Evolutionary conservation across 1,140 invertebrate genomes (phyloP), one percentile per base, ranked within the genome.

Genomic region (Dysdera silvatica): DNA sequence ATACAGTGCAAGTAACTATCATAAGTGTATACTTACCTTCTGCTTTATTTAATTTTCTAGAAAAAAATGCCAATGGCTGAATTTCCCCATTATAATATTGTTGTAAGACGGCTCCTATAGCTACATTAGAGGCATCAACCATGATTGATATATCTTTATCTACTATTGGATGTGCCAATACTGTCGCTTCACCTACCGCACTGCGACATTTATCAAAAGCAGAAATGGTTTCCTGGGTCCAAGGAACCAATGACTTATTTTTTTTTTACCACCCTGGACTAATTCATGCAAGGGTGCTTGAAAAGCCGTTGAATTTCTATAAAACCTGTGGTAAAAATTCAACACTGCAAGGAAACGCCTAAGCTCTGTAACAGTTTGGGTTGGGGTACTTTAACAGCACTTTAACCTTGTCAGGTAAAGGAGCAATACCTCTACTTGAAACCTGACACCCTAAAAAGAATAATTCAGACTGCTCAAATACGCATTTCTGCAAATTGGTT

Each of bases 141-240:
- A 32, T 31, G 4, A 71, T 5, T 33, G 53, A 32, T 2, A 67
- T 14, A n/a, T 35, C 12, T 1, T 58, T 51, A n/a, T 40, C 18
- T n/a, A 41, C 51, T 10, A 29, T 18, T 31, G 59, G 68, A 23
- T 66, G 59, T 7, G 26, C 57, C 2, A 70, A 24, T 6, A 56
- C 12, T n/a, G 62, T 51, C 4, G 60, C 33, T n/a, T 32, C 28
- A 1, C 68, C 68, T n/a, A 78, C 49, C 6, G 48, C 67, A n/a
- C 67, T n/a, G 64, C 80, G 80, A 61, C 72, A 75, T 7, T 69
- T 28, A 3, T 70, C 55, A 65, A 80, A 79, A 0, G 77, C 73
- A 56, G 48, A 2, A 5, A 69, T 35, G 5, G 73, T 37, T 4
- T 61, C 63, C 1, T 49, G 7, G 1, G 35, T 53, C 70, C 70